A percentile compares a stretch with the other conserved stretches of the same genome.
Evolutionary conservation across 2,888 invertebrate genomes (phyloP).

Genomic region (Rhagonycha fulva): DNA sequence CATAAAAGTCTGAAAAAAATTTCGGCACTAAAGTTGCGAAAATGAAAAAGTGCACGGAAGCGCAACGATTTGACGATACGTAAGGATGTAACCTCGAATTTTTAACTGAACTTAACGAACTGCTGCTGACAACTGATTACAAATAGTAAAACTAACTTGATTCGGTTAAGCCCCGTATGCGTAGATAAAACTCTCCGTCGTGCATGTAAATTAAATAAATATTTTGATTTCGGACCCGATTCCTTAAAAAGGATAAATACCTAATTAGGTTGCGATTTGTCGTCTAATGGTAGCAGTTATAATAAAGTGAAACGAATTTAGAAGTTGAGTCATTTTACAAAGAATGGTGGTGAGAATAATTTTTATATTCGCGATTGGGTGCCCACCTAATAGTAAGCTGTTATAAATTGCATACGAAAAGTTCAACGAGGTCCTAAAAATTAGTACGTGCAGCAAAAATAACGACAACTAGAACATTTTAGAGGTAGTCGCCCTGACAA

Average conservation of each 20-base stretch:
- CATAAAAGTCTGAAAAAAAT: neutral
- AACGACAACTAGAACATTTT: conserved; percentile 30
- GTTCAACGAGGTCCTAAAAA: conserved; percentile 19
- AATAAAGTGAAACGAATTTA: neutral
- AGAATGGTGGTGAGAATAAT: neutral
- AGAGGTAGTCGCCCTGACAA: conserved; percentile 41
- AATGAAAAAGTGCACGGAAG: neutral
- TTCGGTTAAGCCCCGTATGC: conserved; percentile 25
- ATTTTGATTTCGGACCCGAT: neutral
- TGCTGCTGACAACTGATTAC: conserved; percentile 29
- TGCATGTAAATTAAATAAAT: neutral
- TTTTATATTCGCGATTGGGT: conserved; percentile 11
- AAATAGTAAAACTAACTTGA: conserved; percentile 29
- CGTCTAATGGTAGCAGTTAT: neutral
- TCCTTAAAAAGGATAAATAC: neutral
- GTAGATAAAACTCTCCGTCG: conserved; percentile 26
- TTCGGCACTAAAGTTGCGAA: neutral
- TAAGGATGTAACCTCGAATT: conserved; percentile 24
- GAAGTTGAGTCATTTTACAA: neutral
- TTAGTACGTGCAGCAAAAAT: conserved; percentile 35
- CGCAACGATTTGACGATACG: conserved; percentile 5
- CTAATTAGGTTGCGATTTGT: neutral
- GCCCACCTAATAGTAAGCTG: conserved; percentile 11
- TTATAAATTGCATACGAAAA: conserved; percentile 16
- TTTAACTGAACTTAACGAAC: conserved; percentile 27